Conservation (phyloP, 1,140 invertebrate species). For the Heliconius hermathena region DNA sequence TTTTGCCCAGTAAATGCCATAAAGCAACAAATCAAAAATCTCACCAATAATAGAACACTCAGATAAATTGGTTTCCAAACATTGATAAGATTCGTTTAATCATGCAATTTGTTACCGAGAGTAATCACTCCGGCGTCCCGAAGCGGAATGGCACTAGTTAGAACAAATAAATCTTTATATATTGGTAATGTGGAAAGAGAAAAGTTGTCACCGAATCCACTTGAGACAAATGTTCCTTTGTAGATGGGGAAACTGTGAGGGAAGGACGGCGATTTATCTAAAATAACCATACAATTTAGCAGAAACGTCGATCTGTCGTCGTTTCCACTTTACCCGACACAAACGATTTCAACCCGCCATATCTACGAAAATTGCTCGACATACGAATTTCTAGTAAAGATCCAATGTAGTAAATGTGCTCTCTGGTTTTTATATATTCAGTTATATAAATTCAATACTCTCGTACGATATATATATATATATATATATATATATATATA, state of each 20-base stretch:
- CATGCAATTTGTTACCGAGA: conserved; percentile 41
- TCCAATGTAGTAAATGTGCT: conserved; percentile 19
- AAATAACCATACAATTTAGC: conserved; percentile 80
- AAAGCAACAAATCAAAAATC: conserved; percentile 35
- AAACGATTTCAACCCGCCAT: conserved; percentile 74
- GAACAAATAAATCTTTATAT: conserved; percentile 58
- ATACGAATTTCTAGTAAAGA: conserved; percentile 57
- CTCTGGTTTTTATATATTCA: not conserved
- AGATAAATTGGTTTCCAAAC: conserved; percentile 46
- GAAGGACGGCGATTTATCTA: conserved; percentile 76
- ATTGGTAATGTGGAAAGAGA: conserved; percentile 57
- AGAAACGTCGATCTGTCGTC: conserved; percentile 74
- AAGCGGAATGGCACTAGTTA: conserved; percentile 43
- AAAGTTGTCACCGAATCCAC: conserved; percentile 69
- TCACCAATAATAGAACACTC: conserved; percentile 42
- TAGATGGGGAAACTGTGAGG: conserved; percentile 72
- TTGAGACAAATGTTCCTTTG: conserved; percentile 76
- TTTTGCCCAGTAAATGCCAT: not conserved
- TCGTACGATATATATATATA: not conserved
- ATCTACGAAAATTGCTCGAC: conserved; percentile 73
- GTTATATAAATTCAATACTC: not conserved
- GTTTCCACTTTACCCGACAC: conserved; percentile 75
- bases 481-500: no score
- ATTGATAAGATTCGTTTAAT: conserved; percentile 47
- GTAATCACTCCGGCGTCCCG: conserved; percentile 38